phyloP scores from a whole-genome alignment of 2,797 vertebrate genomes.

The Acrocephalus scirpaceus region DNA sequence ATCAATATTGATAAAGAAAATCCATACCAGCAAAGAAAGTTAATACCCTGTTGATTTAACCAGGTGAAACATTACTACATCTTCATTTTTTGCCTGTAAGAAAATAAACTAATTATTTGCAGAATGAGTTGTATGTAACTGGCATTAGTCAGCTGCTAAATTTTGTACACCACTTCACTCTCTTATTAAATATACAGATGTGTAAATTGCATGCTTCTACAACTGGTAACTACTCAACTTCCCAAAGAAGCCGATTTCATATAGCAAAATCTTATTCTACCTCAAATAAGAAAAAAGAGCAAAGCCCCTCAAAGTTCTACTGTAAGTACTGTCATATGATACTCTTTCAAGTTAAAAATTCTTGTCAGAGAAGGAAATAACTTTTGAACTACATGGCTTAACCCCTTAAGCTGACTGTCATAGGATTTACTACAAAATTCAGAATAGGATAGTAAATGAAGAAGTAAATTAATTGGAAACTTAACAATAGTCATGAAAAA shows the following conservation, averaged over 20 bases:
- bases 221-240: not conserved
- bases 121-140: not conserved
- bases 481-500: not conserved
- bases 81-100: not conserved
- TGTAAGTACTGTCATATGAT: not conserved
- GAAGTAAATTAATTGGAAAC: not conserved
- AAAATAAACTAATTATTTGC: not conserved
- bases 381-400: not conserved
- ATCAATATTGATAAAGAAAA: conserved; percentile 18
- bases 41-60: not conserved
- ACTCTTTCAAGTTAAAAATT: not conserved
- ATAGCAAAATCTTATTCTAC: conserved; percentile 6
- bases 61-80: not conserved
- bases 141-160: not conserved
- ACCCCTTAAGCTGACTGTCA: not conserved
- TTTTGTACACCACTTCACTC: not conserved
- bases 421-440: conserved; percentile 11
- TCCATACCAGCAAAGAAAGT: not conserved
- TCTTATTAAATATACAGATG: not conserved
- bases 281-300: not conserved
- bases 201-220: not conserved
- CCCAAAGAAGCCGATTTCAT: not conserved
- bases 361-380: conserved; percentile 9
- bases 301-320: not conserved
- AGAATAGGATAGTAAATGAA: not conserved